Base-by-base conservation (phyloP, 2,797 vertebrate genomes). In the Eutrigla gurnardus region DNA sequence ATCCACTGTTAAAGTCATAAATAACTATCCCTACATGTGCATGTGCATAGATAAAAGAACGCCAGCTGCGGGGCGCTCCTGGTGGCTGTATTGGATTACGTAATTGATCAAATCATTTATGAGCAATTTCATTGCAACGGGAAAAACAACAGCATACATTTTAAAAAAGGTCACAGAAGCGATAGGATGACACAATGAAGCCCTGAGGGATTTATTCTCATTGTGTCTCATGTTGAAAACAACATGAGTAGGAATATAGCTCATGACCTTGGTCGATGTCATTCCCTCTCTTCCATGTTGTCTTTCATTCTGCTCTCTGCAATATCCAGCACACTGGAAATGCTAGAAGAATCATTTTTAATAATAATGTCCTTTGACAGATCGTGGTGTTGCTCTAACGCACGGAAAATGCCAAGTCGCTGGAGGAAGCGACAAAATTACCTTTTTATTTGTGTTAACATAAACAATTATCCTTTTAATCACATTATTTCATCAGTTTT, bases 191-290 rank as follows among this genome's bases (percentile, higher is more conserved):
- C 75, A 81, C 80, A 84, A 68, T 84, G 36, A 71, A 79, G 73
- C 77, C 84, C 85, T 2, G 47, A 61, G 81, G 87, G 73, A 18
- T 65, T 69, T 52, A 83, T 68, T 75, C 77, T 70, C 79, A 88
- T 81, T 74, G 59, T 75, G 72, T 81, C 72, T 84, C 78, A 85
- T 88, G 86, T 78, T 76, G 58, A 74, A 78, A 86, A 87, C 76
- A 86, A 85, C 89, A 88, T 81, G 80, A 60, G 17, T 46, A 81
- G 65, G 79, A 83, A 67, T 82, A 57, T 25, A 80, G 84, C 75
- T 59, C 54, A 3, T 89, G 89, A 91, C 88, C 87, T 89, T 90
- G 88, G 75, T 49, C 37, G 70, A 77, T 78, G 84, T 87, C 84
- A 43, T 58, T 83, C 42, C 47, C 47, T 63, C 66, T 80, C 71